A percentile compares a stretch with the other conserved stretches of the same genome.
phyloP scores from a whole-genome alignment of 2,888 invertebrate species.

The Hypolimnas misippus region DNA sequence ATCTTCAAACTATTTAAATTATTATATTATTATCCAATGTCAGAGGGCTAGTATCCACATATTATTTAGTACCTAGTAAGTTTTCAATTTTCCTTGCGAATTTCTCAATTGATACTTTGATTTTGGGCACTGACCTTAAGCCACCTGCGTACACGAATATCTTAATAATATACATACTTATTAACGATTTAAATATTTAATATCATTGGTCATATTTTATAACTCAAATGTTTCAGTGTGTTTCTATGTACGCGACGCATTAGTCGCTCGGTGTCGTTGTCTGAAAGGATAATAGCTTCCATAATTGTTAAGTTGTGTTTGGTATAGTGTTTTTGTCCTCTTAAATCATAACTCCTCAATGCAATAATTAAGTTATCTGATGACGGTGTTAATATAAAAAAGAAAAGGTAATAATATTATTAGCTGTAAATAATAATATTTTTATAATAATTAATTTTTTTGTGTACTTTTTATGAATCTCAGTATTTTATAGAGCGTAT shows the following conservation, averaged over 20 bases:
- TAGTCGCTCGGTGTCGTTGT: constrained; percentile 34
- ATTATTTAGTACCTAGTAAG: not conserved
- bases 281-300: not conserved
- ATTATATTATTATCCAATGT: no score
- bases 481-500: no score
- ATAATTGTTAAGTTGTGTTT: no score
- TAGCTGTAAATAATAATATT: no score
- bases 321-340: not conserved
- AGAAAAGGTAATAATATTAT: no score
- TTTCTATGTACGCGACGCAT: constrained; percentile 40
- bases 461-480: no score
- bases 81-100: not conserved
- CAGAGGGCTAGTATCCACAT: no score
- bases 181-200: constrained; percentile 44
- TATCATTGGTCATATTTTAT: constrained; percentile 38
- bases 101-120: not conserved
- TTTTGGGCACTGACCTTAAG: constrained; percentile 12
- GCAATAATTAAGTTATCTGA: not conserved
- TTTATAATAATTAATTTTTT: no score
- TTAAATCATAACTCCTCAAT: not conserved
- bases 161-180: constrained; percentile 39
- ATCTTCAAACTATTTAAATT: no score
- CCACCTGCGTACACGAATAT: constrained; percentile 45
- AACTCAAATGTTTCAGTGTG: constrained; percentile 40
- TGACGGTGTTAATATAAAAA: no score